A percentile compares a stretch with the other conserved stretches of the same genome.
phyloP scores from a whole-genome alignment of 1,140 invertebrate species.

The Belonocnema kinseyi region DNA sequence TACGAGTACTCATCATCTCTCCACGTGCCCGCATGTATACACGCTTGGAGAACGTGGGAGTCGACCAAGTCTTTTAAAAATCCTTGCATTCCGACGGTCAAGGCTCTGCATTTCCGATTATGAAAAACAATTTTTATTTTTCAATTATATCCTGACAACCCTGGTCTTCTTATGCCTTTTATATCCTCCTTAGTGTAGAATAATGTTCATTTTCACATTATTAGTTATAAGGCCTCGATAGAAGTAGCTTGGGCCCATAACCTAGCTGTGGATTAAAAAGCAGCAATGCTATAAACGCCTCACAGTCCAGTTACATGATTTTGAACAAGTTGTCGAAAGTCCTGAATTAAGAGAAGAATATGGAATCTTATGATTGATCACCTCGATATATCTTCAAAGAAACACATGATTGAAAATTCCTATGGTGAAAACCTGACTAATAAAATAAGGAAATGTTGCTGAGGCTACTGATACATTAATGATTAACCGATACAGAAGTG shows the following conservation, averaged over 20 bases:
- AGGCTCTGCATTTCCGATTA: not conserved
- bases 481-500: not conserved
- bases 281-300: too few relatives aligned
- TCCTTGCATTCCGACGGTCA: conserved; percentile 7
- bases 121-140: not conserved
- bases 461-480: not conserved
- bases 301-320: too few relatives aligned
- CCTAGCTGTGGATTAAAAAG: too few relatives aligned
- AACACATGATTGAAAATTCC: not conserved
- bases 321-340: too few relatives aligned
- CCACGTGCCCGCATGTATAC: conserved; percentile 34
- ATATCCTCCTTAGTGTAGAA: too few relatives aligned
- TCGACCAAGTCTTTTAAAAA: conserved; percentile 12
- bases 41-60: conserved; percentile 33
- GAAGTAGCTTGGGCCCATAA: too few relatives aligned
- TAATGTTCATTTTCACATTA: too few relatives aligned
- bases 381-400: not conserved
- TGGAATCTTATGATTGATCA: not conserved
- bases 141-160: too few relatives aligned
- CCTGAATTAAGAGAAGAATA: not conserved
- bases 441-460: conserved; percentile 3
- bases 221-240: too few relatives aligned
- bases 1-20: conserved; percentile 39
- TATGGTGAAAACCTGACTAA: conserved; percentile 11
- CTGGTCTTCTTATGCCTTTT: too few relatives aligned